phyloP scores from a whole-genome alignment of 2,888 invertebrate genomes.

The Papilio protenor region DNA sequence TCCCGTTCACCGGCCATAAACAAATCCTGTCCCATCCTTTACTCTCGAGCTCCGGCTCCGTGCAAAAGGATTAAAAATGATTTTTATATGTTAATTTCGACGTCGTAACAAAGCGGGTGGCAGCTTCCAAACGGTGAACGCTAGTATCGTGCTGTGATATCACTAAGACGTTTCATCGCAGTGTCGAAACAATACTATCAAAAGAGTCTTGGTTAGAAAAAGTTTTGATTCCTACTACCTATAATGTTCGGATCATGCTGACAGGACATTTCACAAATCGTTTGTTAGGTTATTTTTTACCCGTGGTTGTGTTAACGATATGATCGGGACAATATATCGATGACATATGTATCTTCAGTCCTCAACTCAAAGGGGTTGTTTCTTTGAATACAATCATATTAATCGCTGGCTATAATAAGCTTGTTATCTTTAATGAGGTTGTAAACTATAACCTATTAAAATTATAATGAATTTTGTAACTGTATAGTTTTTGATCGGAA shows the following conservation, averaged over 20 bases:
- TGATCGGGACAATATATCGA: constrained; percentile 69
- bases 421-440: constrained; percentile 45
- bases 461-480: constrained; percentile 43
- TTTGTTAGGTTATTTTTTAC: constrained; percentile 77
- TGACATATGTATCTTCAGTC: constrained; percentile 66
- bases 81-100: constrained; percentile 56
- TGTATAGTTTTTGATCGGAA: constrained; percentile 39
- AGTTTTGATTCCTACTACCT: constrained; percentile 59
- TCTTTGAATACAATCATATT: constrained; percentile 69
- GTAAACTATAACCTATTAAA: constrained; percentile 46
- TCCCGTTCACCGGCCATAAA: constrained; percentile 62
- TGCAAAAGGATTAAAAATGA: constrained; percentile 72
- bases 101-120: constrained; percentile 66
- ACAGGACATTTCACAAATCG: constrained; percentile 79
- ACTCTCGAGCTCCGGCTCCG: constrained; percentile 58
- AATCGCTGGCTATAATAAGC: constrained; percentile 65
- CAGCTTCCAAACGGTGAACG: constrained; percentile 77
- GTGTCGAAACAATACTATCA: constrained; percentile 74
- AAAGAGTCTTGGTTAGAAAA: constrained; percentile 63
- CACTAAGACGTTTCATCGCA: constrained; percentile 76
- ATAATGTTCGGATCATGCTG: constrained; percentile 77
- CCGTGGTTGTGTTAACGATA: constrained; percentile 68
- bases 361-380: constrained; percentile 63
- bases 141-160: constrained; percentile 73
- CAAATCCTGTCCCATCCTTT: constrained; percentile 56